A percentile compares a stretch with the other conserved stretches of the same genome.
Evolutionary conservation across 2,888 invertebrate species (phyloP).

Genomic region (Cetonia aurata): DNA sequence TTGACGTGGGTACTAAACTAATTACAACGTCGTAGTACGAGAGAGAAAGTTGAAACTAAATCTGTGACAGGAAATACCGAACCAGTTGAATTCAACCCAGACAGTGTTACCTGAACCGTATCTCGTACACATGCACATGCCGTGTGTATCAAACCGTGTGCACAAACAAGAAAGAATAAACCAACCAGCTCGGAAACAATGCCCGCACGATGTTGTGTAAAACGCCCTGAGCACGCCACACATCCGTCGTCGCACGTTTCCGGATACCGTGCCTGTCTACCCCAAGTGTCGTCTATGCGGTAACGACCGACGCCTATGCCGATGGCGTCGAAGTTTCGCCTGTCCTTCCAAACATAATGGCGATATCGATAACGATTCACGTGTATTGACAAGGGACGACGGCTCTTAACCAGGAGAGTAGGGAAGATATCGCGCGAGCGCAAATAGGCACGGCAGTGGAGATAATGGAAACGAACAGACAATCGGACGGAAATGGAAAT

Average conservation of each 20-base stretch:
- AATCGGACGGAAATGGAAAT: slow-evolving; percentile 4
- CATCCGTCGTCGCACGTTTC: slow-evolving; percentile 28
- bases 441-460: too few species aligned
- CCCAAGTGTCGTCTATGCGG: background rate
- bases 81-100: background rate
- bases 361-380: too few species aligned
- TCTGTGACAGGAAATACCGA: background rate
- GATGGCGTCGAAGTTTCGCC: background rate
- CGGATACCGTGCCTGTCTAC: background rate
- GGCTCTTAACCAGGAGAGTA: too few species aligned
- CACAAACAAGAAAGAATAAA: slow-evolving; percentile 22
- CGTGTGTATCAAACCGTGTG: background rate
- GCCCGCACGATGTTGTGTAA: slow-evolving; percentile 9
- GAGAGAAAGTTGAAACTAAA: too few species aligned
- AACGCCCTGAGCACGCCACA: slow-evolving; percentile 15
- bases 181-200: slow-evolving; percentile 36
- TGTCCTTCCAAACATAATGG: background rate
- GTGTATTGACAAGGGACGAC: too few species aligned
- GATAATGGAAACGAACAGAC: slow-evolving; percentile 2
- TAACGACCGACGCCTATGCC: background rate
- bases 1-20: too few species aligned
- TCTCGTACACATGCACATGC: background rate
- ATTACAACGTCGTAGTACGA: too few species aligned
- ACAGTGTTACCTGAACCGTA: slow-evolving; percentile 1
- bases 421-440: too few species aligned